Evolutionary conservation across 1,140 invertebrate genomes (phyloP).

Genomic region (Oryctes rhinoceros): DNA sequence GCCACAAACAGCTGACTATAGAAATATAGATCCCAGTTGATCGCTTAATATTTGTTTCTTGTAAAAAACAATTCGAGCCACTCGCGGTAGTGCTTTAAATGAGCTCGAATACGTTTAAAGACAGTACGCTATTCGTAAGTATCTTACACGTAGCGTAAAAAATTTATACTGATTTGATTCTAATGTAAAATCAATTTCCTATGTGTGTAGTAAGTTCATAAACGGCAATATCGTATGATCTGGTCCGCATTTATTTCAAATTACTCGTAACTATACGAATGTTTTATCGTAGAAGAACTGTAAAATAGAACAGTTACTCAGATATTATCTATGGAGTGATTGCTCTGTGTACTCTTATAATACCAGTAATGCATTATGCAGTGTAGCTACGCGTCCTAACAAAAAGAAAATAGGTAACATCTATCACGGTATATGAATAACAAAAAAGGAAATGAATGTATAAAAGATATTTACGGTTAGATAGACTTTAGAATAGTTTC

Average conservation of each 20-base stretch:
- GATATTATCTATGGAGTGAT: background rate
- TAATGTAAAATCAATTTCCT: background rate
- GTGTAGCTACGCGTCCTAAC: too few relatives aligned
- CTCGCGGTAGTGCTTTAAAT: too few relatives aligned
- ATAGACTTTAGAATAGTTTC: too few relatives aligned
- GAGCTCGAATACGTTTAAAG: background rate
- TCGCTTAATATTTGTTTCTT: too few relatives aligned
- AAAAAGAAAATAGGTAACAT: too few relatives aligned
- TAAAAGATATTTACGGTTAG: too few relatives aligned
- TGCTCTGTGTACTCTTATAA: background rate
- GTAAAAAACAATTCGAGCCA: too few relatives aligned
- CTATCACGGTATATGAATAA: too few relatives aligned
- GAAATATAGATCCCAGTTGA: too few relatives aligned
- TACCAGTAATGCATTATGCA: too few relatives aligned
- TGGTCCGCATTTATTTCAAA: background rate
- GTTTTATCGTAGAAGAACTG: constrained; percentile 1
- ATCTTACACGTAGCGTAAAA: background rate
- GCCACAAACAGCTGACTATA: too few relatives aligned
- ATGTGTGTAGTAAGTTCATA: background rate
- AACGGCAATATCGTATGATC: background rate
- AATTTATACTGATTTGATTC: background rate
- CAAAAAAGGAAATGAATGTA: too few relatives aligned
- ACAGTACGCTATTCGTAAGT: background rate
- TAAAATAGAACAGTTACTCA: background rate
- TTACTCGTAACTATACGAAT: background rate